Conservation (phyloP, 2,113 vertebrate genomes). For the Cettia cetti region DNA sequence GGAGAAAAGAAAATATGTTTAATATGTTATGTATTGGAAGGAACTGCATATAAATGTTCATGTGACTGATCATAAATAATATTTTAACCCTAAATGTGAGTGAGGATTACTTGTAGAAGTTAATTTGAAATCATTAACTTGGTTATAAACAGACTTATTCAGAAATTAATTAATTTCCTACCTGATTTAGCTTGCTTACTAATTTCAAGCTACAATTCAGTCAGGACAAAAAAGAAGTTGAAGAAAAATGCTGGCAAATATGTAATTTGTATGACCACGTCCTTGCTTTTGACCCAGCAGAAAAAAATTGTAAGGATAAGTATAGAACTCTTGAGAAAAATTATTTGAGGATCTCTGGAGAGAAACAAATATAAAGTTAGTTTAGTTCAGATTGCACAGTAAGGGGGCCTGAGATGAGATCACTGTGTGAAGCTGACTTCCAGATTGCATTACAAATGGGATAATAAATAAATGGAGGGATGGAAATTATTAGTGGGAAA, state of each 20-base stretch:
- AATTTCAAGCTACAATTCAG: background rate
- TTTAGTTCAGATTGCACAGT: constrained; percentile 9
- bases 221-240: background rate
- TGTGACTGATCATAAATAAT: background rate
- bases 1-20: background rate
- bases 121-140: background rate
- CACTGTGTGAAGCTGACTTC: constrained; percentile 8
- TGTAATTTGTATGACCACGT: background rate
- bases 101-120: background rate
- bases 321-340: constrained; percentile 10
- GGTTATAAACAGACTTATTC: background rate
- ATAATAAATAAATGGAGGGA: constrained; percentile 31
- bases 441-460: constrained; percentile 13
- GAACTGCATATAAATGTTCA: background rate
- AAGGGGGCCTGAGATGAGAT: constrained; percentile 21
- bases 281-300: constrained; percentile 3
- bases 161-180: background rate
- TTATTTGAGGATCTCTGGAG: constrained; percentile 14
- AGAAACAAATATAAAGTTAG: constrained; percentile 26
- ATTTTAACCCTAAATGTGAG: background rate
- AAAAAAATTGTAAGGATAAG: background rate
- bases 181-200: background rate
- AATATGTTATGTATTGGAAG: background rate
- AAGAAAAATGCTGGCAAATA: background rate
- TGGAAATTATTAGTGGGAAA: constrained; percentile 17